Evolutionary conservation across 64 coral and sea anemone genomes (phyloP).

Genomic region (Dendrophyllia cribrosa): DNA sequence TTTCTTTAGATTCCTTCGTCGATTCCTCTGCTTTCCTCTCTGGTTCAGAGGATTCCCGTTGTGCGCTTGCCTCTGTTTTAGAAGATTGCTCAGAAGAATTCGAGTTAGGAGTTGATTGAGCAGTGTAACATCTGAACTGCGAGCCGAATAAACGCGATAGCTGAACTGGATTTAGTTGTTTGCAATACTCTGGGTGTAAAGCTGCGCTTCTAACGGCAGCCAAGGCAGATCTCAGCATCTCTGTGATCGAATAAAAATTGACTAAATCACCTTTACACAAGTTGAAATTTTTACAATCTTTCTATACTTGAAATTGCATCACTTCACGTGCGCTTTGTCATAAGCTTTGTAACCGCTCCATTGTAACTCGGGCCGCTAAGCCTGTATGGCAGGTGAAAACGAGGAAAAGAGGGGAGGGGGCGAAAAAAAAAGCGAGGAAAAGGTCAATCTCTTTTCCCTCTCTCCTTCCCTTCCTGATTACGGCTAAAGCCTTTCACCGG

Average conservation of each 20-base stretch:
- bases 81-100: slow-evolving; percentile 7
- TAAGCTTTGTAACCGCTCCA: background rate
- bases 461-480: no score
- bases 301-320: no score
- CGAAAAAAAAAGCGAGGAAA: no score
- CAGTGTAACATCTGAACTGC: slow-evolving; percentile 32
- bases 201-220: slow-evolving; percentile 21
- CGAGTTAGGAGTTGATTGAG: slow-evolving; percentile 8
- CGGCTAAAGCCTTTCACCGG: no score
- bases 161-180: slow-evolving; percentile 29
- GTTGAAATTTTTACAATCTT: background rate
- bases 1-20: slow-evolving; percentile 61
- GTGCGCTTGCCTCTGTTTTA: background rate
- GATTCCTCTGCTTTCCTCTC: slow-evolving; percentile 49
- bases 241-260: background rate
- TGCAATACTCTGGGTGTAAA: slow-evolving; percentile 29
- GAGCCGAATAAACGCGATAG: slow-evolving; percentile 14
- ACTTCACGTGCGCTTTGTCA: slow-evolving; percentile 19
- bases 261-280: background rate
- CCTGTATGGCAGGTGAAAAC: background rate
- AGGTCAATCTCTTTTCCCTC: no score
- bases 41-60: slow-evolving; percentile 13
- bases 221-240: slow-evolving; percentile 57
- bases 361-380: background rate
- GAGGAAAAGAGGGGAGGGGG: background rate